phyloP scores from a whole-genome alignment of 2,113 vertebrate species.

The Dipodomys merriami region DNA sequence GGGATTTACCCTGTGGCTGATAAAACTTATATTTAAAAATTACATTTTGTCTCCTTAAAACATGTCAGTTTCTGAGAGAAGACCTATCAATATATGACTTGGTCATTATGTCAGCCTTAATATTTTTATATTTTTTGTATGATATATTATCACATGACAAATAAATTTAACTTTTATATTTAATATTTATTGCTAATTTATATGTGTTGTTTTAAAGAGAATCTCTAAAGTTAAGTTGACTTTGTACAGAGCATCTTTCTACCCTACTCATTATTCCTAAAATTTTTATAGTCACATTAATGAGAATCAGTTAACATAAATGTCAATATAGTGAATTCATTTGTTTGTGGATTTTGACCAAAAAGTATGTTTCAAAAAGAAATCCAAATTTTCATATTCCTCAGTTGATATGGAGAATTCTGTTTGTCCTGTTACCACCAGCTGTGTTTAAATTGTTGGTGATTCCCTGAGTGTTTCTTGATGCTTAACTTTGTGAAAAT shows the following conservation, averaged over 20 bases:
- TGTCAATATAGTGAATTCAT: neutral
- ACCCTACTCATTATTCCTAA: neutral
- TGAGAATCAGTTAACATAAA: constrained; percentile 40
- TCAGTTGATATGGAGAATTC: too few species aligned
- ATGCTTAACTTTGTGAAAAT: too few species aligned
- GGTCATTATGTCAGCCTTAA: neutral
- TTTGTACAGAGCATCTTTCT: neutral
- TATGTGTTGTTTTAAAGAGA: neutral
- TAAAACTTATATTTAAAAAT: neutral
- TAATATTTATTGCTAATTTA: neutral
- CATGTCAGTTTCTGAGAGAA: neutral
- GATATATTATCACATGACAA: neutral
- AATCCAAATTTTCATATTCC: too few species aligned
- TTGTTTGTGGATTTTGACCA: too few species aligned
- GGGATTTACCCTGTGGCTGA: neutral
- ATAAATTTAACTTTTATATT: constrained; percentile 3
- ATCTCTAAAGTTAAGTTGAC: neutral
- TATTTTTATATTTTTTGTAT: neutral
- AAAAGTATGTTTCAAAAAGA: too few species aligned
- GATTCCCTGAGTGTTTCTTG: too few species aligned
- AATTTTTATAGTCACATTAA: neutral
- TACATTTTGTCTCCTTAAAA: neutral
- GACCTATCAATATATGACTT: neutral
- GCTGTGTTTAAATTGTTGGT: too few species aligned
- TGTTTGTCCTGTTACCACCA: too few species aligned